These are phyloP conservation scores for Dermolepida albohirtum DNA, from an alignment of 2,888 invertebrate genomes.

Conservation along the genomic window DNA sequence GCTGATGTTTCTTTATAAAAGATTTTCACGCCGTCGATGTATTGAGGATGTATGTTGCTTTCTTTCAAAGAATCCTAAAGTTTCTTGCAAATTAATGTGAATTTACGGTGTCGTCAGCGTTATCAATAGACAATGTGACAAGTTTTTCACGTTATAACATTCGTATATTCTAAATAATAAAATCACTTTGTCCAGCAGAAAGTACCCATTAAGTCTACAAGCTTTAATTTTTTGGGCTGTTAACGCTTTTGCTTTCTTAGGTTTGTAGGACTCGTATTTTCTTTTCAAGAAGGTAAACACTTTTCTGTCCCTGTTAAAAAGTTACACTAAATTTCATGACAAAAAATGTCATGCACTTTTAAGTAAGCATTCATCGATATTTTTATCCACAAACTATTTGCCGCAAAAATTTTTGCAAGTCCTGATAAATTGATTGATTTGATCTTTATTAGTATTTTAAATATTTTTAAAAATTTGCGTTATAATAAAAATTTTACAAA, in stretches of 20 bases:
- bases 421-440: constrained; percentile 18
- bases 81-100: too few relatives aligned
- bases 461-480: too few relatives aligned
- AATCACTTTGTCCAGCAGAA: constrained; percentile 11
- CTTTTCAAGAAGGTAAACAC: constrained; percentile 9
- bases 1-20: too few relatives aligned
- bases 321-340: not conserved
- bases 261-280: not conserved
- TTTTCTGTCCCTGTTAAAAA: not conserved
- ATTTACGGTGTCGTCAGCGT: constrained; percentile 7
- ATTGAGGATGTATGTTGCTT: too few relatives aligned
- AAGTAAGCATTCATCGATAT: too few relatives aligned
- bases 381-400: constrained; percentile 4
- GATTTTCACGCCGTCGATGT: too few relatives aligned
- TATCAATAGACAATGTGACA: constrained; percentile 15
- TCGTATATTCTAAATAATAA: constrained; percentile 16
- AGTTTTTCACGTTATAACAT: too few relatives aligned
- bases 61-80: too few relatives aligned
- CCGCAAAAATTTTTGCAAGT: constrained; percentile 5
- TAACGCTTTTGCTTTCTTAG: constrained; percentile 15
- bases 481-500: too few relatives aligned
- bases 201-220: not conserved
- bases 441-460: too few relatives aligned
- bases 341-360: too few relatives aligned
- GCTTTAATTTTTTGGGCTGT: constrained; percentile 10